These are phyloP conservation scores for Andrena chrysosceles DNA, from an alignment of 2,888 invertebrate genomes.

Conservation along the genomic window DNA sequence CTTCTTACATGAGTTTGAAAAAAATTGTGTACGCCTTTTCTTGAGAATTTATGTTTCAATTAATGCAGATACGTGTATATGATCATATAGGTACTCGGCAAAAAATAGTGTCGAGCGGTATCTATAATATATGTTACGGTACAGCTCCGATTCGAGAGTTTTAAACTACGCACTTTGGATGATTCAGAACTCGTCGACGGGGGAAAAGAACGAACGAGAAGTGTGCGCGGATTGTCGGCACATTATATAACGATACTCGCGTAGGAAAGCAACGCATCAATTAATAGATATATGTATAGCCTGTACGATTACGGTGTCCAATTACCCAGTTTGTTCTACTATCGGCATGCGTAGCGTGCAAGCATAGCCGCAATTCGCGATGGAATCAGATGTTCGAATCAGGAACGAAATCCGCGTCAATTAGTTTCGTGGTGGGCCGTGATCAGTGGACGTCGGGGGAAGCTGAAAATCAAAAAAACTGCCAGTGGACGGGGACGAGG, in stretches of 20 bases:
- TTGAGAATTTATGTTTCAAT: too few relatives aligned
- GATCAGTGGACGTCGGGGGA: not conserved
- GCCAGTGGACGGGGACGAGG: constrained; percentile 41
- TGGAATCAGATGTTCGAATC: constrained; percentile 24
- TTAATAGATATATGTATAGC: constrained; percentile 30
- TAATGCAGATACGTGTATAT: too few relatives aligned
- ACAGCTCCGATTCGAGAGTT: constrained; percentile 3
- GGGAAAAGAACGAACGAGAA: constrained; percentile 8
- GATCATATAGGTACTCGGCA: too few relatives aligned
- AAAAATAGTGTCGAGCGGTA: too few relatives aligned
- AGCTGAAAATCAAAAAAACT: constrained; percentile 56
- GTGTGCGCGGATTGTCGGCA: not conserved
- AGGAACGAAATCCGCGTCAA: constrained; percentile 54
- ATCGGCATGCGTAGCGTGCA: not conserved
- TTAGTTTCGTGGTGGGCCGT: constrained; percentile 36
- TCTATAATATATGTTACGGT: not conserved
- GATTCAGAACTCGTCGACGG: constrained; percentile 4
- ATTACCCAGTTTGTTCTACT: constrained; percentile 19
- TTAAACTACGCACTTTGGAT: constrained; percentile 1
- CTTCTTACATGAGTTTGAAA: too few relatives aligned
- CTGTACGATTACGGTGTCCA: constrained; percentile 28
- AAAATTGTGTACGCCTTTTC: too few relatives aligned
- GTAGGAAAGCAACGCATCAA: constrained; percentile 34
- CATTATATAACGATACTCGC: constrained; percentile 34
- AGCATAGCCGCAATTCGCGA: constrained; percentile 7